A percentile compares a stretch with the other conserved stretches of the same genome.
Conservation (phyloP, 2,888 invertebrate species). For the Opisthograptis luteolata region DNA sequence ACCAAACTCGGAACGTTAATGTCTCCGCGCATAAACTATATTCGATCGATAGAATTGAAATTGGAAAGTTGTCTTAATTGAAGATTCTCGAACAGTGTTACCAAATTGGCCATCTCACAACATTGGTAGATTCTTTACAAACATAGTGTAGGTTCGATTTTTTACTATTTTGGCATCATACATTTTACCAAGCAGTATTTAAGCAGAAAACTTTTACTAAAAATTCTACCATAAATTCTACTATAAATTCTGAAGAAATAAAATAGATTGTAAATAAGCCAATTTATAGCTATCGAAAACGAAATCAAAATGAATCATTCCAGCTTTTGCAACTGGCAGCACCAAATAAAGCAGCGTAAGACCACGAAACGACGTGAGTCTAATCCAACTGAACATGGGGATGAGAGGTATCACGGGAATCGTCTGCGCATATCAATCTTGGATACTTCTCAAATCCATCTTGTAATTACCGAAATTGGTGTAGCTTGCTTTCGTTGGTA, state of each 20-base stretch:
- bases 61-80: constrained; percentile 77
- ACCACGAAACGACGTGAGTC: constrained; percentile 65
- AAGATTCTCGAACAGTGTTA: constrained; percentile 59
- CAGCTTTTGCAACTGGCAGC: constrained; percentile 20
- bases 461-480: constrained; percentile 16
- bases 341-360: constrained; percentile 19
- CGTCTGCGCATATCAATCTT: constrained; percentile 58
- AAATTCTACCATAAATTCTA: too few relatives aligned
- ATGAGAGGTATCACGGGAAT: constrained; percentile 64
- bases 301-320: too few relatives aligned
- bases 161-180: too few relatives aligned
- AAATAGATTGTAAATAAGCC: too few relatives aligned
- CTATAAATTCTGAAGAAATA: too few relatives aligned
- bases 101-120: constrained; percentile 1
- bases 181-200: too few relatives aligned
- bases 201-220: too few relatives aligned
- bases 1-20: constrained; percentile 41
- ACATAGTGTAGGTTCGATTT: too few relatives aligned
- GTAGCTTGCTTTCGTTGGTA: too few relatives aligned
- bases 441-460: constrained; percentile 57
- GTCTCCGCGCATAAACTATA: constrained; percentile 44
- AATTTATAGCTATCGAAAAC: too few relatives aligned
- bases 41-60: constrained; percentile 68
- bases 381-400: constrained; percentile 78
- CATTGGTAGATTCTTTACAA: background rate